Percentiles rank a stretch among this genome's conserved stretches.
phyloP scores from a whole-genome alignment of 2,797 vertebrate species.

The Australoheros facetus region DNA sequence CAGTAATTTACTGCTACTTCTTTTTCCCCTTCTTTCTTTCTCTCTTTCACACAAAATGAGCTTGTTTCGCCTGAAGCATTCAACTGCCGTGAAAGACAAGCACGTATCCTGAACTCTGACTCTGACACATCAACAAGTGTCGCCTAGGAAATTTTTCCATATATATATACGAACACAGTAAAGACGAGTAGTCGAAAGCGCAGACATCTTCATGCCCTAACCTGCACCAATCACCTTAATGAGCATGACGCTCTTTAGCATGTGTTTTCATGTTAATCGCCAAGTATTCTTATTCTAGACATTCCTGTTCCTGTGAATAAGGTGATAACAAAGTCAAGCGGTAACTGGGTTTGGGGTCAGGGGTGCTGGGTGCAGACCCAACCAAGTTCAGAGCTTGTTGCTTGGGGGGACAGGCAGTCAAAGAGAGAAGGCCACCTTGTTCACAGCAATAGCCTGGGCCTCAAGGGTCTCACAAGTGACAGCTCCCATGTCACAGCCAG shows the following conservation, averaged over 20 bases:
- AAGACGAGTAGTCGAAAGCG: conserved; percentile 18
- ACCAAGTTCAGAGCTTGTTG: conserved; percentile 57
- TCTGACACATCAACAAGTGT: conserved; percentile 62
- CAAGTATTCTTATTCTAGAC: conserved; percentile 54
- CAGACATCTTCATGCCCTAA: conserved; percentile 44
- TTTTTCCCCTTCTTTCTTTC: conserved; percentile 52
- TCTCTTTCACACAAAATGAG: conserved; percentile 65
- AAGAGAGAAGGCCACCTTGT: conserved; percentile 69
- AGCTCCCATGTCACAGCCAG: conserved; percentile 72
- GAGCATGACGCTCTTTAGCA: conserved; percentile 34
- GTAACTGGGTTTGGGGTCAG: conserved; percentile 65
- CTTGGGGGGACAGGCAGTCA: conserved; percentile 70
- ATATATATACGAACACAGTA: conserved; percentile 21
- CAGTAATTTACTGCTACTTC: conserved; percentile 78
- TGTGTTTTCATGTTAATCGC: conserved; percentile 66
- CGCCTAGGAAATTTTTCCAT: conserved; percentile 62
- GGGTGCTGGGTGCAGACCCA: conserved; percentile 44
- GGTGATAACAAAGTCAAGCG: conserved; percentile 60
- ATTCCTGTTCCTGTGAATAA: conserved; percentile 60
- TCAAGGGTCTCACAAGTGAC: conserved; percentile 67
- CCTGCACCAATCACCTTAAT: conserved; percentile 58
- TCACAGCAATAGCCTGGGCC: conserved; percentile 60
- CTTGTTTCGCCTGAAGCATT: conserved; percentile 70
- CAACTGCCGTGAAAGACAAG: conserved; percentile 55
- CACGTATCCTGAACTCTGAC: conserved; percentile 42